Percentiles rank a stretch among this genome's conserved stretches.
Conservation (phyloP, 2,113 vertebrate genomes). For the Grammomys surdaster region DNA sequence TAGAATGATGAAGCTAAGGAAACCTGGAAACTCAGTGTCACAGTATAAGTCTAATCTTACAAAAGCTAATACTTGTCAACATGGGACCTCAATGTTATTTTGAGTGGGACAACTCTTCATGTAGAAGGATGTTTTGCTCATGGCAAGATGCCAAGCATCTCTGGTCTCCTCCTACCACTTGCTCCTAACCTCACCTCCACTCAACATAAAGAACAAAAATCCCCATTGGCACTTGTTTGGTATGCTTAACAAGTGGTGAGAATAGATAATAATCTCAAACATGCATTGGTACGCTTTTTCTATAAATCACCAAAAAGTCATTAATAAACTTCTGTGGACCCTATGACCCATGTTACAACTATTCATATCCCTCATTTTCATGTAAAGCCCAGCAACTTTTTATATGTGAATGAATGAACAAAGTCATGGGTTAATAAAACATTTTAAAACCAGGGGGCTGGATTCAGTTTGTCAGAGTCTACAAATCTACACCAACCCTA, state of each 20-base stretch:
- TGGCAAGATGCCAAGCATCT: not conserved
- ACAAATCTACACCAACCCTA: not conserved
- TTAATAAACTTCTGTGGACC: not conserved
- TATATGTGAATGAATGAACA: not conserved
- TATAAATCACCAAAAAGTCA: not conserved
- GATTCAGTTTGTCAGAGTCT: not conserved
- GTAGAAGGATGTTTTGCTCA: not conserved
- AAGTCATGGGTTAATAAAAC: slow-evolving; percentile 19
- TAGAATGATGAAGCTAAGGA: not conserved
- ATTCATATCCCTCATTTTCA: not conserved
- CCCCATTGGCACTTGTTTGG: not conserved
- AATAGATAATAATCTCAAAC: not conserved
- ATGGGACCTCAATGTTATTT: not conserved
- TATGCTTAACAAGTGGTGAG: not conserved
- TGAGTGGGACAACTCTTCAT: slow-evolving; percentile 12
- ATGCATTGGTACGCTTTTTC: not conserved
- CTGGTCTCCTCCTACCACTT: not conserved
- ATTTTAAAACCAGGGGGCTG: not conserved
- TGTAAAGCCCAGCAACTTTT: not conserved
- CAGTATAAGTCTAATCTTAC: not conserved
- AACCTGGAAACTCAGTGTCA: not conserved
- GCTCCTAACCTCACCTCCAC: not conserved
- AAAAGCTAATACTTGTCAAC: not conserved
- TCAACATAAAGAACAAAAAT: not conserved
- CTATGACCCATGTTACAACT: not conserved